phyloP scores from a whole-genome alignment of 2,888 invertebrate genomes.

The Drosophila limbata region DNA sequence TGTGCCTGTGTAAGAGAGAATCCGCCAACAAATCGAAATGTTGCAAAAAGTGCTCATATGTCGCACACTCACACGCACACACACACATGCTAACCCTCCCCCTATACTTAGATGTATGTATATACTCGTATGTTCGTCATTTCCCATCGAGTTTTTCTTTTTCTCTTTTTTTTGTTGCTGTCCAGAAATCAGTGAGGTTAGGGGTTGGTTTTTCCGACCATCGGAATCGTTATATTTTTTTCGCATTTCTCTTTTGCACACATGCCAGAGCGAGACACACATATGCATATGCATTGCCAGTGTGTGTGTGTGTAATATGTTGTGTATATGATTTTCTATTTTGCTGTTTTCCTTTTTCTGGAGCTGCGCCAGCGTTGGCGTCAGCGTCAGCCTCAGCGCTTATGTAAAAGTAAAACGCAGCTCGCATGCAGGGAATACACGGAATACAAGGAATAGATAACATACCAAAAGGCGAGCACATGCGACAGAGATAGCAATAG shows the following conservation, averaged over 20 bases:
- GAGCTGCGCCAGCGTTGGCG: slow-evolving; percentile 53
- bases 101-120: slow-evolving; percentile 12
- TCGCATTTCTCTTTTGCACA: slow-evolving; percentile 69
- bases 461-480: slow-evolving; percentile 76
- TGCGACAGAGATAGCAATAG: slow-evolving; percentile 67
- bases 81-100: slow-evolving; percentile 60
- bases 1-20: slow-evolving; percentile 36
- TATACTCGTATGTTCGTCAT: slow-evolving; percentile 51
- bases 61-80: slow-evolving; percentile 45
- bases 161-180: slow-evolving; percentile 50
- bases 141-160: slow-evolving; percentile 56
- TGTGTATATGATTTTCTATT: slow-evolving; percentile 74
- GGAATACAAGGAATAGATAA: slow-evolving; percentile 71
- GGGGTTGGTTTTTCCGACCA: slow-evolving; percentile 79
- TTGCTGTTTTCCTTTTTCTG: slow-evolving; percentile 34
- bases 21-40: slow-evolving; percentile 77
- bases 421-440: slow-evolving; percentile 69
- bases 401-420: slow-evolving; percentile 65
- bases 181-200: slow-evolving; percentile 62
- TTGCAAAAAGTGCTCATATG: slow-evolving; percentile 79
- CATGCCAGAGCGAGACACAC: slow-evolving; percentile 67
- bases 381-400: slow-evolving; percentile 25
- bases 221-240: slow-evolving; percentile 64
- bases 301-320: slow-evolving; percentile 69
- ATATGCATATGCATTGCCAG: slow-evolving; percentile 41